Conservation (phyloP, 2,888 invertebrate genomes). For the Elegia similella region DNA sequence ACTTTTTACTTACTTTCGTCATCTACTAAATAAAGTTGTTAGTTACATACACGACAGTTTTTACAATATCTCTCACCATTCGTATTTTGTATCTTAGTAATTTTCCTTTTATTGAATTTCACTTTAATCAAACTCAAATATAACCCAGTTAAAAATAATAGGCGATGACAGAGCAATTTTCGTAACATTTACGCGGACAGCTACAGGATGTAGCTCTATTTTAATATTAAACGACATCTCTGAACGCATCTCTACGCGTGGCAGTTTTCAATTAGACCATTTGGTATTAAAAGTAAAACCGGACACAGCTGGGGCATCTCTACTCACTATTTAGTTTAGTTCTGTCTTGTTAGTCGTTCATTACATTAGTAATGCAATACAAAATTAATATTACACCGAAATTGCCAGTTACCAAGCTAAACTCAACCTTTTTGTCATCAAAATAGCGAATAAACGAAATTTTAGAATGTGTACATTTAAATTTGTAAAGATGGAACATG, state of each 20-base stretch:
- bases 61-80: too few species aligned
- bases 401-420: slow-evolving; percentile 23
- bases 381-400: slow-evolving; percentile 29
- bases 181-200: slow-evolving; percentile 8
- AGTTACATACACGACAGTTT: too few species aligned
- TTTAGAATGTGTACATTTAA: slow-evolving; percentile 24
- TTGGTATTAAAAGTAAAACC: slow-evolving; percentile 76
- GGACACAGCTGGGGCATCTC: slow-evolving; percentile 78
- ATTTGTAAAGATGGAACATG: slow-evolving; percentile 62
- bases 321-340: slow-evolving; percentile 76
- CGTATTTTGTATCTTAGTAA: too few species aligned
- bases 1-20: too few species aligned
- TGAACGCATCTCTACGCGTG: slow-evolving; percentile 51
- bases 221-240: slow-evolving; percentile 47
- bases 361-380: slow-evolving; percentile 72
- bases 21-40: too few species aligned
- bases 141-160: slow-evolving; percentile 3
- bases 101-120: too few species aligned
- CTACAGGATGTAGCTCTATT: slow-evolving; percentile 32
- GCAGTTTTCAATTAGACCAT: slow-evolving; percentile 76
- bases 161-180: slow-evolving; percentile 1
- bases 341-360: slow-evolving; percentile 79
- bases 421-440: slow-evolving; percentile 27
- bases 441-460: slow-evolving; percentile 21
- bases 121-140: neutral